Evolutionary conservation across 2,113 vertebrate species (phyloP).

Genomic region (Gadus macrocephalus): DNA sequence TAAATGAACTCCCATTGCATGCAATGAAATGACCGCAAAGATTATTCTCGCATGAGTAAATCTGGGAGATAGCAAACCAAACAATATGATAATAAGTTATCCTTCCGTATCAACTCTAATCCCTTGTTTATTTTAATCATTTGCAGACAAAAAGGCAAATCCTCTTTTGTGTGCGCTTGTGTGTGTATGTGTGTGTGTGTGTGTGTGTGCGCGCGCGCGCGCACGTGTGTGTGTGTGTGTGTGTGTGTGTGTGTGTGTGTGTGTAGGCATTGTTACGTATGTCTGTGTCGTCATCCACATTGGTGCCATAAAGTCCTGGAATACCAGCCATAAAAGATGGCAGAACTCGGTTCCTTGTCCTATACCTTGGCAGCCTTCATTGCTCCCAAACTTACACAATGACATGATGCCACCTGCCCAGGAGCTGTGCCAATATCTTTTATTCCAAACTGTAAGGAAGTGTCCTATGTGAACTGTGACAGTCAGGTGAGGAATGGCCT

Average conservation of each 20-base stretch:
- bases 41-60: constrained; percentile 35
- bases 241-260: neutral
- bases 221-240: neutral
- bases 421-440: constrained; percentile 44
- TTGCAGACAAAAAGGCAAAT: constrained; percentile 17
- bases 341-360: constrained; percentile 30
- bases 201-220: no score
- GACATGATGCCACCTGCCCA: constrained; percentile 55
- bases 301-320: constrained; percentile 38
- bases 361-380: constrained; percentile 57
- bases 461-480: constrained; percentile 61
- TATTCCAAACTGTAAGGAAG: constrained; percentile 49
- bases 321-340: constrained; percentile 7
- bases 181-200: constrained; percentile 1
- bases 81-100: constrained; percentile 44
- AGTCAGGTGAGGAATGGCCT: constrained; percentile 60
- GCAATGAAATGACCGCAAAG: constrained; percentile 45
- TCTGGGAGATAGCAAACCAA: constrained; percentile 36
- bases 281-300: constrained; percentile 22
- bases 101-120: constrained; percentile 44
- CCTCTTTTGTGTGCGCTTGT: neutral
- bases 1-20: constrained; percentile 36
- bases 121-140: constrained; percentile 49
- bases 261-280: neutral
- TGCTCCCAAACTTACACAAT: constrained; percentile 52